Base-by-base conservation (phyloP, 2,113 vertebrate species). In the Cheirogaleus medius region DNA sequence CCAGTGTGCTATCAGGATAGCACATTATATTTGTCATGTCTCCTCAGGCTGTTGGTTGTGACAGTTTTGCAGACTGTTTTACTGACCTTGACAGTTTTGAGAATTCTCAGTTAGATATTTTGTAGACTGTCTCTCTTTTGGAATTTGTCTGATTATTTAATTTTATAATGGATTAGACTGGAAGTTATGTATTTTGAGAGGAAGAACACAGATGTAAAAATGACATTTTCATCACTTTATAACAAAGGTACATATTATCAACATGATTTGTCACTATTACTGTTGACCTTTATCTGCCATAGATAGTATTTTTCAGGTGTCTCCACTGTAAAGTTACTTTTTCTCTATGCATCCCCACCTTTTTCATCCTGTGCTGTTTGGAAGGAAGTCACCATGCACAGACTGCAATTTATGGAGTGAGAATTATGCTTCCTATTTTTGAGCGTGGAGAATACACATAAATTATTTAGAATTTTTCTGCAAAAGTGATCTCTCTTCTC, bases 91-190 rank as follows among this genome's bases (percentile, higher is more conserved):
- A 85, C 15, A 80, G 6, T 87, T 90, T 76, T 47, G 32, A 92
- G 76, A 44, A 85, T 83, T 90, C 10, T 47, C 96, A 47, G 8
- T 39, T 69, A 91, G n/a, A 8, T 96, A 37, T n/a, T 95, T 86
- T 64, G 29, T 74, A 54, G 34, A 78, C 42, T 37, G 18, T n/a
- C 13, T 73, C 74, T 73, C 74, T 23, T 5, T 25, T 92, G 49
- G 64, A 82, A 66, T 92, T 94, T 87, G 34, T 47, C 47, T 44
- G 69, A 25, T 6, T 56, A 54, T 81, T 17, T 8, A 34, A 15
- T 69, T 66, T 63, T 37, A 12, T n/a, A 29, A 44, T 82, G 68
- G 68, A 49, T 84, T 69, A 76, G 34, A 47, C 20, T 63, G 34
- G 13, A 12, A 12, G 5, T 82, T 83, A 25, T 49, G 49, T 7